These are phyloP conservation scores for Zaprionus vittiger DNA, from an alignment of 1,140 invertebrate species.

Conservation along the genomic window DNA sequence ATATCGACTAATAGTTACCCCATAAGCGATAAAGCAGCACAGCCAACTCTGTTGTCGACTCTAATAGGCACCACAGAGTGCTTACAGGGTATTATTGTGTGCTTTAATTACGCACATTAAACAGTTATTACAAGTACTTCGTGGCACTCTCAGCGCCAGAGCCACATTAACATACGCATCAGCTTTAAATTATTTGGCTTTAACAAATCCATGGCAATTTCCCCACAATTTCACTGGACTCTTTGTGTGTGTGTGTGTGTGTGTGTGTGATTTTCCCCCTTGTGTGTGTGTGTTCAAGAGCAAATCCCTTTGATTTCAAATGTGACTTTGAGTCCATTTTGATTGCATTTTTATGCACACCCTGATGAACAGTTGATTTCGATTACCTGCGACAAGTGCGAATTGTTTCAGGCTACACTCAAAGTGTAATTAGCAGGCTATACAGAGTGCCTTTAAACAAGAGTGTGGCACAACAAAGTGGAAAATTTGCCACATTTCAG, in stretches of 20 bases:
- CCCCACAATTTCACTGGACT: not conserved
- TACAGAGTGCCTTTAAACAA: not conserved
- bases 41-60: not conserved
- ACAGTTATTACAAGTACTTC: conserved; percentile 19
- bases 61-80: not conserved
- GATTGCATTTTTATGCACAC: conserved; percentile 19
- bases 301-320: conserved; percentile 18
- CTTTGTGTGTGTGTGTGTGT: not conserved
- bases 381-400: not conserved
- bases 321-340: not conserved
- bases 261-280: not conserved
- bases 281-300: not conserved
- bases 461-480: not conserved
- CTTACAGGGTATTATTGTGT: conserved; percentile 13
- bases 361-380: conserved; percentile 2
- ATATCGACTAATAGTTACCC: conserved; percentile 1
- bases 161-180: conserved; percentile 15
- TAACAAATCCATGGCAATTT: conserved; percentile 26
- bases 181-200: conserved; percentile 27
- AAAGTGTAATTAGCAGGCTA: not conserved
- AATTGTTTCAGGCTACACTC: not conserved
- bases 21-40: not conserved
- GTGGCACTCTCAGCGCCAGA: conserved; percentile 1
- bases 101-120: conserved; percentile 35
- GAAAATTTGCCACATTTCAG: not conserved